These are phyloP conservation scores for Aleiodes leptofemur DNA, from an alignment of 2,888 invertebrate genomes.

Conservation along the genomic window DNA sequence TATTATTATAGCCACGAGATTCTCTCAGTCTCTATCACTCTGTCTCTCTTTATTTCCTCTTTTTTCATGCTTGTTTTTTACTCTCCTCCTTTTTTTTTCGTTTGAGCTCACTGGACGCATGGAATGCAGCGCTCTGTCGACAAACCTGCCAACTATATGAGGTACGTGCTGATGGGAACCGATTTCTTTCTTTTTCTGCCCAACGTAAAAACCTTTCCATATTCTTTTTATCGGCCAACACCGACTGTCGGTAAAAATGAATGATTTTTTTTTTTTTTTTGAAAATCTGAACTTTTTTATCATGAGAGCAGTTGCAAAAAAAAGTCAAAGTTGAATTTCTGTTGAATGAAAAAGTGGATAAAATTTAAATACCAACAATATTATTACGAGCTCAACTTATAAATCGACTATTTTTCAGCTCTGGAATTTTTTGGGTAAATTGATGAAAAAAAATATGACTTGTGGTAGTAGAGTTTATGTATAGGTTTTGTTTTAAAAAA, in stretches of 20 bases:
- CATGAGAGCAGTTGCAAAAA: conserved; percentile 5
- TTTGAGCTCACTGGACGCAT: no score
- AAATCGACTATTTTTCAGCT: no score
- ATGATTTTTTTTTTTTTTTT: conserved; percentile 3
- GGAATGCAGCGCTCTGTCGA: conserved; percentile 36
- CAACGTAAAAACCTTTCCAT: conserved; percentile 21
- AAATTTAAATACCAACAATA: not conserved
- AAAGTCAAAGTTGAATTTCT: not conserved
- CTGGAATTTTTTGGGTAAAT: no score
- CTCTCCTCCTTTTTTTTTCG: conserved; percentile 30
- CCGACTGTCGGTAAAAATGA: conserved; percentile 45
- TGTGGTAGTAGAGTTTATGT: no score
- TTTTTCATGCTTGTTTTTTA: conserved; percentile 34
- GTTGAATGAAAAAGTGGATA: not conserved
- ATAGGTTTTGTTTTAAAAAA: not conserved
- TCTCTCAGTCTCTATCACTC: conserved; percentile 26
- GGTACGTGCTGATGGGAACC: conserved; percentile 19
- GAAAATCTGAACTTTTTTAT: conserved; percentile 40
- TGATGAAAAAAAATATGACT: no score
- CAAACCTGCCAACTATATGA: conserved; percentile 31
- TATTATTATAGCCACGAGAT: conserved; percentile 66
- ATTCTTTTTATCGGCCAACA: conserved; percentile 42
- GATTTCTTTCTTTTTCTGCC: conserved; percentile 31
- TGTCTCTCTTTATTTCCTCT: conserved; percentile 5
- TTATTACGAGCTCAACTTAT: no score